phyloP scores from a whole-genome alignment of 1,140 invertebrate genomes.

The Bombus cullumanus region DNA sequence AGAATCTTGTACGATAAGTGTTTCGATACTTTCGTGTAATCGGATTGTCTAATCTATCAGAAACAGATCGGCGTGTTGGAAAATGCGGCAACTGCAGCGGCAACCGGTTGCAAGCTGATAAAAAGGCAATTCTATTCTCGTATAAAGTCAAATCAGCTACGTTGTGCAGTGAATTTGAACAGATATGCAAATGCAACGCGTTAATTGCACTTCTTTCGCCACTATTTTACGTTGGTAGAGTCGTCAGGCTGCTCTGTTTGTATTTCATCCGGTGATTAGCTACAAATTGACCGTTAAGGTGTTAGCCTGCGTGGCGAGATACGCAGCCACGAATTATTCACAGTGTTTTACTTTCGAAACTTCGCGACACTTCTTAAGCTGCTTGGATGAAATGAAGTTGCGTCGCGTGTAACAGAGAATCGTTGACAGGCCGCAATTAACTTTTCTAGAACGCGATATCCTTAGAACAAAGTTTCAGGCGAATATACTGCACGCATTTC shows the following conservation, averaged over 20 bases:
- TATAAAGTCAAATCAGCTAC: neutral
- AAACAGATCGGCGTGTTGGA: neutral
- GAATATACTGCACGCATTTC: neutral
- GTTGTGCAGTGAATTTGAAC: neutral
- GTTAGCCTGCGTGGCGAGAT: neutral
- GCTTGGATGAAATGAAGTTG: slow-evolving; percentile 1
- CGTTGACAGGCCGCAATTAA: neutral
- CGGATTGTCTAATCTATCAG: neutral
- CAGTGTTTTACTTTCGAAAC: neutral
- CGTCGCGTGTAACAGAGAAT: neutral
- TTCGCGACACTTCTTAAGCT: neutral
- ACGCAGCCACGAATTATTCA: neutral
- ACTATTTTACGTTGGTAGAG: neutral
- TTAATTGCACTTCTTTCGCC: slow-evolving; percentile 15
- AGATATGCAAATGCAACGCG: slow-evolving; percentile 9
- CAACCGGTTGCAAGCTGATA: neutral
- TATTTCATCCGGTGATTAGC: neutral
- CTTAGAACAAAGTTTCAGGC: neutral
- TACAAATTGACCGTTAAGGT: slow-evolving; percentile 28
- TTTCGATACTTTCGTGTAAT: neutral
- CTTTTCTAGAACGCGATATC: neutral
- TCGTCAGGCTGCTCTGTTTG: neutral
- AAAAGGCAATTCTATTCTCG: neutral
- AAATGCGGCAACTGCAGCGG: neutral
- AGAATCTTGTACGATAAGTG: neutral